These are phyloP conservation scores for Agelas oroides DNA, from an alignment of 37 sponge, comb jelly and placozoan species.

Conservation along the genomic window DNA sequence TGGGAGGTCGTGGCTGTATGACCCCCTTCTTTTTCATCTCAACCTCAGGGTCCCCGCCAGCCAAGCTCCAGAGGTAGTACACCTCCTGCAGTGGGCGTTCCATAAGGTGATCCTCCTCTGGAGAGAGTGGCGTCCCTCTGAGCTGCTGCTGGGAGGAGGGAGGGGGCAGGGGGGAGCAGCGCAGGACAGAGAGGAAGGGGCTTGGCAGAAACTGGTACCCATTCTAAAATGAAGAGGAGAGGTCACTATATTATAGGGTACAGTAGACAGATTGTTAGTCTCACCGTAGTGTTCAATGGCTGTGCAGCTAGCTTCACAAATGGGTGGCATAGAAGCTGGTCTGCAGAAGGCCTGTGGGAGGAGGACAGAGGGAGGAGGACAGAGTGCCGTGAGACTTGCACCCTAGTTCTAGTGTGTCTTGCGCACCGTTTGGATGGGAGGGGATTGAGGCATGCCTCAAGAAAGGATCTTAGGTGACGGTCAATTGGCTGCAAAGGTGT, in stretches of 20 bases:
- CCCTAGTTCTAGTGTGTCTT: background rate
- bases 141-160: slow-evolving; percentile 2
- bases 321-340: slow-evolving; percentile 5
- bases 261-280: too few species aligned
- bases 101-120: slow-evolving; percentile 26
- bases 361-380: too few species aligned
- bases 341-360: slow-evolving; percentile 9
- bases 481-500: slow-evolving; percentile 35
- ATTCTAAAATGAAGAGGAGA: background rate
- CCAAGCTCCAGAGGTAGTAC: slow-evolving; percentile 94
- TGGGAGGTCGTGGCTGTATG: slow-evolving; percentile 76
- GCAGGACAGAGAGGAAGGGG: slow-evolving; percentile 36
- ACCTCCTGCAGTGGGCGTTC: slow-evolving; percentile 82
- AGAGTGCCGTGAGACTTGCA: too few species aligned
- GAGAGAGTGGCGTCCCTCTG: background rate
- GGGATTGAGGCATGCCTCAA: slow-evolving; percentile 53
- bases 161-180: slow-evolving; percentile 16
- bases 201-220: slow-evolving; percentile 36
- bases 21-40: slow-evolving; percentile 82
- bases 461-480: slow-evolving; percentile 52
- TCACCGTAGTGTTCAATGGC: too few species aligned
- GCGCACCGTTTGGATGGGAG: slow-evolving; percentile 49
- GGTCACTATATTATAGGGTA: too few species aligned
- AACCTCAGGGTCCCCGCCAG: slow-evolving; percentile 92
- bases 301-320: background rate